These are phyloP conservation scores for Suncus etruscus DNA, from an alignment of 2,113 vertebrate species.

Conservation along the genomic window DNA sequence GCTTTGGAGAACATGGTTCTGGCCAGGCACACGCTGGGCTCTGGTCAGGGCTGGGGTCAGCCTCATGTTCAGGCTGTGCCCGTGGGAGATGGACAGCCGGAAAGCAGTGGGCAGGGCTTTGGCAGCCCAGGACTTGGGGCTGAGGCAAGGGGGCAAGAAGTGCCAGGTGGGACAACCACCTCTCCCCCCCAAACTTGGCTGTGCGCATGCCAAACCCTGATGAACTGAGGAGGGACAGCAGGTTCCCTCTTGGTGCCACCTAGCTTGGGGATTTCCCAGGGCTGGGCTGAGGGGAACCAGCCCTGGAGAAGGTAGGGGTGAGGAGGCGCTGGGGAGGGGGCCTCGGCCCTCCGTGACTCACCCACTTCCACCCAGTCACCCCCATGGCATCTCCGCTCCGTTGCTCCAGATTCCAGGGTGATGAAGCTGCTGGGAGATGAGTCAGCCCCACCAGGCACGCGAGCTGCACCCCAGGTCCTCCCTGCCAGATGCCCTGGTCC, in stretches of 20 bases:
- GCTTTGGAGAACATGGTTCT: not conserved
- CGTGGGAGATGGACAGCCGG: not conserved
- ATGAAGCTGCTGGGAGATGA: constrained; percentile 79
- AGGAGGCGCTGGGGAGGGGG: constrained; percentile 59
- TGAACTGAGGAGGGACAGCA: not conserved
- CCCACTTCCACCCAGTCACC: constrained; percentile 79
- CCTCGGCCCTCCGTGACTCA: constrained; percentile 71
- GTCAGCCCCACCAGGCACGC: constrained; percentile 68
- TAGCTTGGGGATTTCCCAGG: constrained; percentile 63
- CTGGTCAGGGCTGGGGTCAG: not conserved
- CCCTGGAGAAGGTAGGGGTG: constrained; percentile 42
- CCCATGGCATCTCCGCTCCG: constrained; percentile 80
- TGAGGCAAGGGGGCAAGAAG: not conserved
- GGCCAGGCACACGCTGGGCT: not conserved
- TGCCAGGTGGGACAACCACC: not conserved
- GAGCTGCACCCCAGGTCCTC: constrained; percentile 55
- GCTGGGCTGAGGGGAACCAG: constrained; percentile 7
- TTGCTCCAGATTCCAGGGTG: constrained; percentile 81
- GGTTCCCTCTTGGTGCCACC: not conserved
- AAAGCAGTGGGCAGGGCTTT: not conserved
- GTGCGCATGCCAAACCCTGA: not conserved
- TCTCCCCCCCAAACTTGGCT: too few relatives aligned
- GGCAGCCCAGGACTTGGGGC: not conserved
- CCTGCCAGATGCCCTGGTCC: constrained; percentile 51
- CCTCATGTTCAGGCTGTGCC: not conserved